These are phyloP conservation scores for Embidobia sp. DNA, from an alignment of 2,888 invertebrate genomes.

Conservation along the genomic window DNA sequence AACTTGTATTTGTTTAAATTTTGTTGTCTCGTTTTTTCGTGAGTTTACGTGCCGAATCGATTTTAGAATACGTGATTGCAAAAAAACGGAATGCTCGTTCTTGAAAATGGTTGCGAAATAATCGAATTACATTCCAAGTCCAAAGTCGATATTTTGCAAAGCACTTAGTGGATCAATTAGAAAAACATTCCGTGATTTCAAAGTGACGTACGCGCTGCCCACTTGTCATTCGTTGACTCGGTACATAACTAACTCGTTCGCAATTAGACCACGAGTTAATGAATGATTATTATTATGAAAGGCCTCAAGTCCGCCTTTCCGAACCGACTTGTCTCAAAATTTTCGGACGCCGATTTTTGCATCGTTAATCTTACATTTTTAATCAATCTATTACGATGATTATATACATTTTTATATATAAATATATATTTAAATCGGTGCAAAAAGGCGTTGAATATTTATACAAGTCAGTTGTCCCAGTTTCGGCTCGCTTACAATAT, in stretches of 20 bases:
- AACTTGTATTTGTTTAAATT: too few relatives aligned
- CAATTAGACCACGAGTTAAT: conserved; percentile 62
- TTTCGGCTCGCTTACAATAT: conserved; percentile 50
- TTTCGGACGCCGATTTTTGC: conserved; percentile 43
- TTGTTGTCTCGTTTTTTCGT: too few relatives aligned
- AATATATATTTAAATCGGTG: conserved; percentile 48
- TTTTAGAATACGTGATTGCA: too few relatives aligned
- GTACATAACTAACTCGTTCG: conserved; percentile 60
- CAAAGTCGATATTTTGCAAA: conserved; percentile 52
- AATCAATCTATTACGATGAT: conserved; percentile 53
- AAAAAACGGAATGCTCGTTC: too few relatives aligned
- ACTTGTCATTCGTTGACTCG: conserved; percentile 63
- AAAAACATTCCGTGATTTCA: conserved; percentile 59
- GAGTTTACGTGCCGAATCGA: too few relatives aligned
- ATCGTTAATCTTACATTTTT: conserved; percentile 32
- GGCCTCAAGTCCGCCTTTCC: conserved; percentile 48
- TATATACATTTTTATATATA: too few relatives aligned
- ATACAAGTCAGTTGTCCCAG: conserved; percentile 52
- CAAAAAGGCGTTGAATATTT: conserved; percentile 60
- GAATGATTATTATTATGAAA: conserved; percentile 63
- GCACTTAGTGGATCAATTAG: conserved; percentile 51
- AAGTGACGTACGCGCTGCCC: conserved; percentile 59
- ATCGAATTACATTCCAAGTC: conserved; percentile 30
- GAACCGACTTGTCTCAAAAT: conserved; percentile 47
- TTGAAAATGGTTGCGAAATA: conserved; percentile 36